These are phyloP conservation scores for Ascaphus truei DNA, from an alignment of 2,113 vertebrate species.

Conservation along the genomic window DNA sequence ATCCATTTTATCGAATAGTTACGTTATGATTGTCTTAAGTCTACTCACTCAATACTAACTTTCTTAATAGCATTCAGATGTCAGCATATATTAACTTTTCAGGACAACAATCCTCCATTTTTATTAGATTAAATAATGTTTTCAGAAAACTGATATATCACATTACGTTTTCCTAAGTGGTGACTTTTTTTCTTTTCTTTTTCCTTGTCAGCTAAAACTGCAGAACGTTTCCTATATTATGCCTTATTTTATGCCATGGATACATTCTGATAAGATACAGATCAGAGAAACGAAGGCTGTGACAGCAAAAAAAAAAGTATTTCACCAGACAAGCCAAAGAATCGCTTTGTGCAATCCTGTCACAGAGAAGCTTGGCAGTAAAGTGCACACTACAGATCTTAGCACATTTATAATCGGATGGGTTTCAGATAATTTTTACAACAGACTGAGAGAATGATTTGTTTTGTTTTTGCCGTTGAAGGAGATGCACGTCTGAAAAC, in stretches of 20 bases:
- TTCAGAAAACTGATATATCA: slow-evolving; percentile 33
- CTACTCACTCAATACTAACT: slow-evolving; percentile 3
- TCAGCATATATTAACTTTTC: slow-evolving; percentile 30
- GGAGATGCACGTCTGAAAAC: neutral
- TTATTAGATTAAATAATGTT: slow-evolving; percentile 38
- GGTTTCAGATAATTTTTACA: neutral
- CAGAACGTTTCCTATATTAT: slow-evolving; percentile 9
- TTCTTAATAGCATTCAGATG: slow-evolving; percentile 36
- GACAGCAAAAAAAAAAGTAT: neutral
- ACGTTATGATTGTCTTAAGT: slow-evolving; percentile 31
- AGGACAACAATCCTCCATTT: slow-evolving; percentile 26
- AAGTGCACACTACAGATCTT: neutral
- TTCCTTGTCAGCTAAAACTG: slow-evolving; percentile 26
- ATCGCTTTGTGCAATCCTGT: neutral
- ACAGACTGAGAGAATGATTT: neutral
- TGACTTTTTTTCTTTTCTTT: slow-evolving; percentile 28
- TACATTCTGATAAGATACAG: slow-evolving; percentile 3
- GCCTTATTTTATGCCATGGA: slow-evolving; percentile 16
- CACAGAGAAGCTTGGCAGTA: neutral
- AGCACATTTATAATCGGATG: neutral
- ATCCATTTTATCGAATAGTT: slow-evolving; percentile 29
- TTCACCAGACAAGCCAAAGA: slow-evolving; percentile 2
- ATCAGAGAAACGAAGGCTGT: too few relatives aligned
- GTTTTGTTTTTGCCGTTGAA: neutral
- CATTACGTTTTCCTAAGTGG: slow-evolving; percentile 33